Evolutionary conservation across 1,140 invertebrate genomes (phyloP).

Genomic region (Drosophila chauvacae): DNA sequence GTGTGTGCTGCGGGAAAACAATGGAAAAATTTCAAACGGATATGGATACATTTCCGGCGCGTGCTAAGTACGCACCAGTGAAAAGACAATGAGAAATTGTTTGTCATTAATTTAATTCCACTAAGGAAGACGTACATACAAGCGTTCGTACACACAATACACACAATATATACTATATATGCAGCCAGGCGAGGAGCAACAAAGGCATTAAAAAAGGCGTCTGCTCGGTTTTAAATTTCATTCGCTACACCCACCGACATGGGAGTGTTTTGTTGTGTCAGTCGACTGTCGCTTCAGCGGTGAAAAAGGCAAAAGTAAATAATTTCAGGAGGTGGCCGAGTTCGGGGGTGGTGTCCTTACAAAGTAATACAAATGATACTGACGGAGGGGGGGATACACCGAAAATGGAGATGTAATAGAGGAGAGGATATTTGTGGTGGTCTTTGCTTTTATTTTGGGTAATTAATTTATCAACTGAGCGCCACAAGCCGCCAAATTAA

Average conservation of each 20-base stretch:
- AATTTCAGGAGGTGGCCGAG: constrained; percentile 20
- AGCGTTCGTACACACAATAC: constrained; percentile 27
- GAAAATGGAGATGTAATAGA: background rate
- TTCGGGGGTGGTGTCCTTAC: background rate
- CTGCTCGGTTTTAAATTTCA: constrained; percentile 72
- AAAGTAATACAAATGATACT: constrained; percentile 42
- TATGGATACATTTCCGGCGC: constrained; percentile 75
- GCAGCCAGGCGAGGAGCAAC: constrained; percentile 1
- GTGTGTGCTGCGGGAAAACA: constrained; percentile 38
- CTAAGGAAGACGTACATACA: constrained; percentile 42
- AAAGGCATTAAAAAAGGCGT: constrained; percentile 42
- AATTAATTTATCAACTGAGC: constrained; percentile 5
- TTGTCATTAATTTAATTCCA: constrained; percentile 78
- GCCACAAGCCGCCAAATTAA: background rate
- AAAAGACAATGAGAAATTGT: constrained; percentile 75
- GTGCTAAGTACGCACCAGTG: constrained; percentile 62
- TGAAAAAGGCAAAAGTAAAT: constrained; percentile 44
- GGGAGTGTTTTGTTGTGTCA: constrained; percentile 43
- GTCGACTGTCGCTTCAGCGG: constrained; percentile 7
- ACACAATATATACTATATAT: constrained; percentile 9
- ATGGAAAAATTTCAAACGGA: constrained; percentile 75
- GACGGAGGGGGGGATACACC: background rate
- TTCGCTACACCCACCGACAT: constrained; percentile 31
- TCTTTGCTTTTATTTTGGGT: background rate
- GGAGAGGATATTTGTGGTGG: background rate